phyloP scores from a whole-genome alignment of 2,113 vertebrate species.

The Gymnorhina tibicen region DNA sequence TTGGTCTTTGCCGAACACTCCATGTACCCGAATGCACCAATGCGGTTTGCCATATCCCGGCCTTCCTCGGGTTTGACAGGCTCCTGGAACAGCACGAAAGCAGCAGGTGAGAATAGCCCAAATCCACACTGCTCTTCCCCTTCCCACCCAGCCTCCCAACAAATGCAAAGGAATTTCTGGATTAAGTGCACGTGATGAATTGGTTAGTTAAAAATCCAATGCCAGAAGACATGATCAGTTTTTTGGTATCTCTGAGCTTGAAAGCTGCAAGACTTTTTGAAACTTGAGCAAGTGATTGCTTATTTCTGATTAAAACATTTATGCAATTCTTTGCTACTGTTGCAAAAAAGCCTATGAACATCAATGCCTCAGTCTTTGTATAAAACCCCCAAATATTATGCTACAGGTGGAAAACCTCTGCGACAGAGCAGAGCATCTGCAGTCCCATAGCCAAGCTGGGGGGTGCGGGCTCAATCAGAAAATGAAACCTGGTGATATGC shows the following conservation, averaged over 20 bases:
- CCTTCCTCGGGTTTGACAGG: constrained; percentile 83
- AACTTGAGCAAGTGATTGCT: background rate
- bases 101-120: background rate
- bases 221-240: accelerated
- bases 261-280: background rate
- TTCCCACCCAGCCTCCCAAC: background rate
- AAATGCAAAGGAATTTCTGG: background rate
- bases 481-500: background rate
- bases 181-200: background rate
- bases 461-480: background rate
- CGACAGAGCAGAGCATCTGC: background rate
- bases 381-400: background rate
- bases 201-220: background rate
- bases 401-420: background rate
- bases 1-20: constrained; percentile 87
- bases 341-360: background rate
- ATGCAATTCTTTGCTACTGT: background rate
- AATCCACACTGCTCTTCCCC: background rate
- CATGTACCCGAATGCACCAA: constrained; percentile 83
- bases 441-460: background rate
- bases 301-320: background rate
- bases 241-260: background rate
- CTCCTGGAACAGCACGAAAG: constrained; percentile 63
- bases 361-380: background rate
- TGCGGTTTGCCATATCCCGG: constrained; percentile 83